These are phyloP conservation scores for Adrianichthys oophorus DNA, from an alignment of 2,797 vertebrate species.

Conservation along the genomic window DNA sequence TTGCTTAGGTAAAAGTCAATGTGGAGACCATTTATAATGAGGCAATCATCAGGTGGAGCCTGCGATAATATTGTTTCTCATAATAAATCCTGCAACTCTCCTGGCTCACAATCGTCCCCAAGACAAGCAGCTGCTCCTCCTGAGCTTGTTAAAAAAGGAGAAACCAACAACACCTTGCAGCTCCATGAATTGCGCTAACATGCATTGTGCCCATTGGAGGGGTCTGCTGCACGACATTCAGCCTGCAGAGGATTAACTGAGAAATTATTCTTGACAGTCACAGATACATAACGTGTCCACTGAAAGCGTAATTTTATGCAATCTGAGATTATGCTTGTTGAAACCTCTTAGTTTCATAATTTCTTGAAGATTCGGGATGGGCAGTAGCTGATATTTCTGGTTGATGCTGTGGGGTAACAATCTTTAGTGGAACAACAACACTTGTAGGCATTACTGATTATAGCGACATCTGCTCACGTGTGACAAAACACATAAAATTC, in stretches of 20 bases:
- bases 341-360: slow-evolving; percentile 38
- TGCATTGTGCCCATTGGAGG: slow-evolving; percentile 29
- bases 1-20: slow-evolving; percentile 58
- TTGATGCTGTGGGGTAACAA: slow-evolving; percentile 11
- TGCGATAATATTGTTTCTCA: slow-evolving; percentile 59
- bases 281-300: slow-evolving; percentile 54
- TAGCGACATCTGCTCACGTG: neutral
- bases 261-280: slow-evolving; percentile 48
- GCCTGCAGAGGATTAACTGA: slow-evolving; percentile 58
- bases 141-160: slow-evolving; percentile 22
- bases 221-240: slow-evolving; percentile 29
- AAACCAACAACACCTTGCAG: slow-evolving; percentile 21
- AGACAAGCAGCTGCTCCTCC: slow-evolving; percentile 28
- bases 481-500: too few species aligned
- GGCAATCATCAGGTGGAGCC: slow-evolving; percentile 65
- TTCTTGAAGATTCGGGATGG: slow-evolving; percentile 34
- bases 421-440: too few species aligned
- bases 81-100: slow-evolving; percentile 48
- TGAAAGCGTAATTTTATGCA: slow-evolving; percentile 54
- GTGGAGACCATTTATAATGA: slow-evolving; percentile 66
- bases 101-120: slow-evolving; percentile 15
- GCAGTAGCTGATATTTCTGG: slow-evolving; percentile 19
- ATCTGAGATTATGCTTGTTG: slow-evolving; percentile 49
- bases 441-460: slow-evolving; percentile 21
- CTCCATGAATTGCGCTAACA: slow-evolving; percentile 19